phyloP scores from a whole-genome alignment of 1,140 invertebrate genomes.

The Papilio polyxenes region DNA sequence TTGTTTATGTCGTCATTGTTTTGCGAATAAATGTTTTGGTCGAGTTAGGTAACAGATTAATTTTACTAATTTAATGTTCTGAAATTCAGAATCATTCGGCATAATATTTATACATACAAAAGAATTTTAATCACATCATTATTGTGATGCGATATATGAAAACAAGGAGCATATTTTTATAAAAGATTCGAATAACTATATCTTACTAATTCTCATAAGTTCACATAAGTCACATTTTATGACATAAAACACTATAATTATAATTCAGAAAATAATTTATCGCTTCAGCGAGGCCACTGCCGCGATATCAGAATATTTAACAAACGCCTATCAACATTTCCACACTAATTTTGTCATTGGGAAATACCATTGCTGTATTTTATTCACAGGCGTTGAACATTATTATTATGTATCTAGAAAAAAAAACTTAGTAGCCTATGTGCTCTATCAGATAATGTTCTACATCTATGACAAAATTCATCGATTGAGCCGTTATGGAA shows the following conservation, averaged over 20 bases:
- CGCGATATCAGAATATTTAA: no score
- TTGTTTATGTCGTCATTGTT: slow-evolving; percentile 20
- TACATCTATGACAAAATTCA: no score
- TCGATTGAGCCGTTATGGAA: no score
- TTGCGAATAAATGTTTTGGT: not conserved
- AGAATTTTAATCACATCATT: not conserved
- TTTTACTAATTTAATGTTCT: not conserved
- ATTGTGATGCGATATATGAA: not conserved
- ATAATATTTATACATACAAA: not conserved
- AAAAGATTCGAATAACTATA: not conserved
- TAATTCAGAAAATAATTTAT: no score
- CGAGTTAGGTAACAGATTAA: not conserved
- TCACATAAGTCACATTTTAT: no score
- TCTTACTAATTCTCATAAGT: no score
- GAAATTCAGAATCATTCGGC: not conserved
- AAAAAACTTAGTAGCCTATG: no score
- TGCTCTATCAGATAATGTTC: no score
- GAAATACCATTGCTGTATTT: not conserved
- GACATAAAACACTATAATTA: not conserved
- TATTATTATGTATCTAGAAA: not conserved
- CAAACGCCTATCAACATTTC: not conserved
- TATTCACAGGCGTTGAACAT: not conserved
- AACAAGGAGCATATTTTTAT: not conserved
- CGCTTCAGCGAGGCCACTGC: no score
- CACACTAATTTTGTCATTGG: not conserved